Percentiles rank a stretch among this genome's conserved stretches.
phyloP scores from a whole-genome alignment of 2,797 vertebrate genomes.

The Podarcis siculus region DNA sequence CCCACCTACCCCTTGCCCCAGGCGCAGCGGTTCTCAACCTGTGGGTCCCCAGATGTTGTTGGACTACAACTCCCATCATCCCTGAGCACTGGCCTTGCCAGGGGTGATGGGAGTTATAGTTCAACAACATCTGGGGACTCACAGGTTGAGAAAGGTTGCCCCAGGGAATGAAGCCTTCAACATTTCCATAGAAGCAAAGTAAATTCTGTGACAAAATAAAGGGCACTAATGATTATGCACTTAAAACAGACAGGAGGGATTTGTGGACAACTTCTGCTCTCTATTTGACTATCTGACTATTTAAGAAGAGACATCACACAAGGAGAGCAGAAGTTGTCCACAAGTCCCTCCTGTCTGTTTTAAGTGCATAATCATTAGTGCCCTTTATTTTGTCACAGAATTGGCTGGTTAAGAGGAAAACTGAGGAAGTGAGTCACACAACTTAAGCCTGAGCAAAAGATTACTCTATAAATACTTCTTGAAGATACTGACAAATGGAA shows the following conservation, averaged over 20 bases:
- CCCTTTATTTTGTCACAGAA: neutral
- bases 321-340: neutral
- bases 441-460: neutral
- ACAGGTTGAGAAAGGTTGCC: no score
- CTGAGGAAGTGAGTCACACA: neutral
- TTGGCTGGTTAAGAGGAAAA: neutral
- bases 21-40: no score
- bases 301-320: no score
- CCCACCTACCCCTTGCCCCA: neutral
- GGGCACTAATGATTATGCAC: neutral
- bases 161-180: no score
- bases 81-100: no score
- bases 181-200: no score
- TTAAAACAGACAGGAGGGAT: neutral
- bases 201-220: neutral
- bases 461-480: neutral
- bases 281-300: no score
- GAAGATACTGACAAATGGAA: neutral
- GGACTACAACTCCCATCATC: no score
- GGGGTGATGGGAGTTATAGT: no score
- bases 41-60: no score
- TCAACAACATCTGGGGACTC: no score
- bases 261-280: neutral
- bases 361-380: neutral
- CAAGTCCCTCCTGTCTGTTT: neutral